Percentiles rank a stretch among this genome's conserved stretches.
Evolutionary conservation across 2,888 invertebrate genomes (phyloP).

Genomic region (Cotesia congregata): DNA sequence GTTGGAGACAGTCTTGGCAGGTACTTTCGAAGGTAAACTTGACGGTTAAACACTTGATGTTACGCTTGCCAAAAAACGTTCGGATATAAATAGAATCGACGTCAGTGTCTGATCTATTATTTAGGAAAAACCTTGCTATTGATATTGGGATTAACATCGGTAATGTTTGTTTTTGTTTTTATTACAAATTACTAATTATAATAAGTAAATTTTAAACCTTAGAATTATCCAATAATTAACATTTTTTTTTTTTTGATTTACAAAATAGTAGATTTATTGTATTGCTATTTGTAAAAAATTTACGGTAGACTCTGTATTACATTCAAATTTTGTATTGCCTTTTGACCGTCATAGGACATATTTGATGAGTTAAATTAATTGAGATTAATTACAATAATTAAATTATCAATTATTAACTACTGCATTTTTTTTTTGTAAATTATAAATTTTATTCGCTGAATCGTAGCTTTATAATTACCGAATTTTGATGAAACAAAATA

Average conservation of each 20-base stretch:
- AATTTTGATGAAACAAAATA: too few species aligned
- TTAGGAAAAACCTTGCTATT: not conserved
- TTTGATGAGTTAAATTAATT: slow-evolving; percentile 3
- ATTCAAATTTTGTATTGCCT: too few species aligned
- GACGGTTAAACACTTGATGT: not conserved
- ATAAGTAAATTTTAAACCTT: not conserved
- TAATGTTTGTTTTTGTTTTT: not conserved
- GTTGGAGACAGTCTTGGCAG: not conserved
- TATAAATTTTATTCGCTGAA: slow-evolving; percentile 53
- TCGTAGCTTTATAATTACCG: too few species aligned
- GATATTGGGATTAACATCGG: not conserved
- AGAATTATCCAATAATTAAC: too few species aligned
- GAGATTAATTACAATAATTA: slow-evolving; percentile 58
- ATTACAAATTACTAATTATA: not conserved
- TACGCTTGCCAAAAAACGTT: not conserved
- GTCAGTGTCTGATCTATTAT: not conserved
- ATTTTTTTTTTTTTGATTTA: too few species aligned
- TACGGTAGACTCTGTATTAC: too few species aligned
- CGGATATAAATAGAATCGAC: not conserved
- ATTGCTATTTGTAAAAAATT: too few species aligned
- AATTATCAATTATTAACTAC: slow-evolving; percentile 67
- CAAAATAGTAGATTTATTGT: too few species aligned
- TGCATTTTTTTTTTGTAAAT: slow-evolving; percentile 66
- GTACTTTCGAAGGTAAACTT: not conserved
- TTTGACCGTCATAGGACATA: too few species aligned